A percentile compares a stretch with the other conserved stretches of the same genome.
These are phyloP conservation scores for Endotricha flammealis DNA, from an alignment of 2,888 invertebrate species.

Conservation along the genomic window DNA sequence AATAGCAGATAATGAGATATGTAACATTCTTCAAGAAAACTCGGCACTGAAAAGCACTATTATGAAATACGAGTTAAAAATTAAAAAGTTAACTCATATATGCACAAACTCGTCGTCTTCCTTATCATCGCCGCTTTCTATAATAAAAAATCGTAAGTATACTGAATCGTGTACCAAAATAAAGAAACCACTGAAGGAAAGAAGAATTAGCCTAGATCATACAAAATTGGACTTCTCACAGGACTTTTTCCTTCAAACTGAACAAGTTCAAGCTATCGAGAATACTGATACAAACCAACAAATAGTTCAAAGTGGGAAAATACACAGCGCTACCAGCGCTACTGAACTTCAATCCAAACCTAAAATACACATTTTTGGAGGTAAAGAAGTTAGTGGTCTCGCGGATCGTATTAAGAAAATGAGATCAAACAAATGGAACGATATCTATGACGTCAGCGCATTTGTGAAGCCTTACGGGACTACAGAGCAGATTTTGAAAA, in stretches of 20 bases:
- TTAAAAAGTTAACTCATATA: constrained; percentile 1
- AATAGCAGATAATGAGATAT: constrained; percentile 3
- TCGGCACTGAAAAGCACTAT: background rate
- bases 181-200: background rate
- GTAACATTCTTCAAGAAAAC: constrained; percentile 1
- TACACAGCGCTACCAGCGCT: background rate
- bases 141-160: too few relatives aligned
- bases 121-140: too few relatives aligned
- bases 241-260: background rate
- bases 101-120: too few relatives aligned
- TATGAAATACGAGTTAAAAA: background rate
- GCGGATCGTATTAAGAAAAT: background rate
- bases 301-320: background rate
- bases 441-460: background rate
- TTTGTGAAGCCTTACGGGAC: constrained; percentile 1
- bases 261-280: background rate
- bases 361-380: constrained; percentile 4
- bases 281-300: background rate
- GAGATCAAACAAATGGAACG: constrained; percentile 1
- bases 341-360: background rate
- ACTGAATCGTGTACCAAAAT: background rate
- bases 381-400: background rate
- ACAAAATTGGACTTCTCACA: background rate
- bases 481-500: background rate
- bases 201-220: background rate